These are phyloP conservation scores for Speoplatyrhinus poulsoni DNA, from an alignment of 2,113 vertebrate genomes.

Conservation along the genomic window DNA sequence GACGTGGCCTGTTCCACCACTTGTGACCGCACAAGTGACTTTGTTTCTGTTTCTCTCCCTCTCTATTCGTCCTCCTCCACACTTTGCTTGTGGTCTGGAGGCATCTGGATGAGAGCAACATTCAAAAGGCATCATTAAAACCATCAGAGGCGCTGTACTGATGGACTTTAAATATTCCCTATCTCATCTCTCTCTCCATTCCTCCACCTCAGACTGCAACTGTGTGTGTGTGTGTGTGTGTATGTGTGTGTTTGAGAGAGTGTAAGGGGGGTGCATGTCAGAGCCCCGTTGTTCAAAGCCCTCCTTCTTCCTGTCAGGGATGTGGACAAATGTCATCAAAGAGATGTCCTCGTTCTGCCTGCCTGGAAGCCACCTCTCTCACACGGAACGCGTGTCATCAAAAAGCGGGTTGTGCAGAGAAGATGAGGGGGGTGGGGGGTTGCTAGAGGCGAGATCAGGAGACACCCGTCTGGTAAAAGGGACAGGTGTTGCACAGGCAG, in stretches of 20 bases:
- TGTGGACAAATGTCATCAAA: slow-evolving; percentile 71
- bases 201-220: slow-evolving; percentile 12
- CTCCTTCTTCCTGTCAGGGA: slow-evolving; percentile 53
- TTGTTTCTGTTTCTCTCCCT: slow-evolving; percentile 6
- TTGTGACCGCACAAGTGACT: slow-evolving; percentile 32
- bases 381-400: slow-evolving; percentile 65
- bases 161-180: not conserved
- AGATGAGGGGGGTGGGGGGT: slow-evolving; percentile 33
- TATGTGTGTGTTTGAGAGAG: slow-evolving; percentile 5
- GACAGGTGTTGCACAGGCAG: slow-evolving; percentile 54
- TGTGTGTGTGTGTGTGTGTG: slow-evolving; percentile 4
- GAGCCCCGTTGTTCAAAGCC: slow-evolving; percentile 62
- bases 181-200: slow-evolving; percentile 7
- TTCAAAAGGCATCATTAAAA: slow-evolving; percentile 74
- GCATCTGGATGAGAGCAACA: slow-evolving; percentile 45
- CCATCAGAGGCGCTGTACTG: slow-evolving; percentile 44
- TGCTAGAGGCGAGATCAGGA: slow-evolving; percentile 36
- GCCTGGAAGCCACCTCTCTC: slow-evolving; percentile 63
- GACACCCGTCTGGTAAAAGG: slow-evolving; percentile 51
- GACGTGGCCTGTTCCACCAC: slow-evolving; percentile 29
- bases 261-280: slow-evolving; percentile 26
- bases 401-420: slow-evolving; percentile 51
- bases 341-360: slow-evolving; percentile 61
- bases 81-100: slow-evolving; percentile 34
- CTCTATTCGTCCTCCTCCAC: not conserved